A percentile compares a stretch with the other conserved stretches of the same genome.
These are phyloP conservation scores for Tetraodon nigroviridis DNA, from an alignment of 2,113 vertebrate species.

Conservation along the genomic window DNA sequence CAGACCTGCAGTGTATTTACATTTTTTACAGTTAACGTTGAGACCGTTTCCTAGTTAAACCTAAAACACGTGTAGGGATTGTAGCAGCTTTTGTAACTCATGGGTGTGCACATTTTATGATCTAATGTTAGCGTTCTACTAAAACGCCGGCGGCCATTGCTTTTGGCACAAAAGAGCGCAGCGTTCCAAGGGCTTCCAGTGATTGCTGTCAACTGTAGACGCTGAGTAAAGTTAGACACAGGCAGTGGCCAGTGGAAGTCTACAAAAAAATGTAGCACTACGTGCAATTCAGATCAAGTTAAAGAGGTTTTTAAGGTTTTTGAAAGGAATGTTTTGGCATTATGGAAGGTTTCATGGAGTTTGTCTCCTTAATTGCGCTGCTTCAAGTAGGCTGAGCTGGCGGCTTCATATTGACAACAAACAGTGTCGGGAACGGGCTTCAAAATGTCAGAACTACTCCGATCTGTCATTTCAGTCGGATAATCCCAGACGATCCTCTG, in stretches of 20 bases:
- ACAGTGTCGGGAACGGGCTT: no score
- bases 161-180: conserved; percentile 31
- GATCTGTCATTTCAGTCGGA: conserved; percentile 21
- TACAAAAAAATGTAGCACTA: conserved; percentile 10
- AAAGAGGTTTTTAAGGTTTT: no score
- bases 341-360: background rate
- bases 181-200: conserved; percentile 20
- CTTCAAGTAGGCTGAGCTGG: no score
- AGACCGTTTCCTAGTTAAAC: conserved; percentile 22
- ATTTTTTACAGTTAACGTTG: conserved; percentile 29
- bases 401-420: no score
- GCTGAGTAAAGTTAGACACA: conserved; percentile 3
- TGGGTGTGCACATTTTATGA: conserved; percentile 36
- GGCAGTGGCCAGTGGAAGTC: conserved; percentile 1
- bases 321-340: conserved; percentile 1
- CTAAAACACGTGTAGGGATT: conserved; percentile 15
- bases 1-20: conserved; percentile 43
- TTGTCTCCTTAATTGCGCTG: no score
- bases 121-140: conserved; percentile 17
- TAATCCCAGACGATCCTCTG: background rate
- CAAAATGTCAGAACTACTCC: background rate
- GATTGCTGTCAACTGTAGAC: conserved; percentile 13
- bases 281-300: conserved; percentile 29
- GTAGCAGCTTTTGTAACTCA: conserved; percentile 15
- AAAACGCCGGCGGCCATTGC: conserved; percentile 27